phyloP scores from a whole-genome alignment of 2,797 vertebrate genomes.

The Luscinia luscinia region DNA sequence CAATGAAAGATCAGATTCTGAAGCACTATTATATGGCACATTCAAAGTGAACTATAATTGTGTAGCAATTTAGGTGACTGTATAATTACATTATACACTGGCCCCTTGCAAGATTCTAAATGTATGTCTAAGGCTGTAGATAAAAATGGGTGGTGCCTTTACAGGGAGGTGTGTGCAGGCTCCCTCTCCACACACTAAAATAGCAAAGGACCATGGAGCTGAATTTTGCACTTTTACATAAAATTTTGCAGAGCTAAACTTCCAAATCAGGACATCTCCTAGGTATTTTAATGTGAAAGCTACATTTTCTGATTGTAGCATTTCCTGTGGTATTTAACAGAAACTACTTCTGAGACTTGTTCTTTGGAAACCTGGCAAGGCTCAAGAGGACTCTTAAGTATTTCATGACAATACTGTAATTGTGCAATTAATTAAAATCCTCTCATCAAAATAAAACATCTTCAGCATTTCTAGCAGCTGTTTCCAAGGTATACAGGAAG shows the following conservation, averaged over 20 bases:
- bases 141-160: background rate
- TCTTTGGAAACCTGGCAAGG: constrained; percentile 34
- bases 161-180: rapidly evolving
- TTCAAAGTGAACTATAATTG: constrained; percentile 40
- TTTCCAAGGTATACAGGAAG: background rate
- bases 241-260: background rate
- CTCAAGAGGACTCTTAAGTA: constrained; percentile 53
- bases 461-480: constrained; percentile 7
- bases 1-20: constrained; percentile 45
- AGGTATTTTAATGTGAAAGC: background rate
- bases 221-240: background rate
- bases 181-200: background rate
- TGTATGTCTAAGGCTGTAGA: background rate
- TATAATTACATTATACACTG: background rate
- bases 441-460: constrained; percentile 50
- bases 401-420: constrained; percentile 47
- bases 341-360: background rate
- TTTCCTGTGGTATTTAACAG: constrained; percentile 6
- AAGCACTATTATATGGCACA: constrained; percentile 17
- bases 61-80: background rate
- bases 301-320: background rate
- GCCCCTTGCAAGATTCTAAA: background rate
- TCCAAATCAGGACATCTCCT: background rate
- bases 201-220: background rate
- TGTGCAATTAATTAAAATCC: constrained; percentile 63